Conservation (phyloP, 2,797 vertebrate species). For the Cuculus canorus region DNA sequence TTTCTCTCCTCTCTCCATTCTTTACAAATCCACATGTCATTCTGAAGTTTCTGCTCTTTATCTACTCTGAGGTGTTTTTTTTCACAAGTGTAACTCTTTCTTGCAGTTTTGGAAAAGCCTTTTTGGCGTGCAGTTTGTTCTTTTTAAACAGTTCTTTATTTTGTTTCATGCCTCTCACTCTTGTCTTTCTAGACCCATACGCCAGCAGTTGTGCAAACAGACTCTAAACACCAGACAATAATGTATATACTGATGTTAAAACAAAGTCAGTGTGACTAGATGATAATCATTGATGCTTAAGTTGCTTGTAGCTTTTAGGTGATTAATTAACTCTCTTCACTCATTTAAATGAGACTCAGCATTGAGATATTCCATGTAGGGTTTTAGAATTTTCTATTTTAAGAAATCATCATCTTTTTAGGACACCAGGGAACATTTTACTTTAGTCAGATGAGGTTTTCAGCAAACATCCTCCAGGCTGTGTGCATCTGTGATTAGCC, state of each 20-base stretch:
- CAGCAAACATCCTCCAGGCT: conserved; percentile 24
- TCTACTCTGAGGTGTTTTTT: neutral
- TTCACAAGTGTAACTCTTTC: neutral
- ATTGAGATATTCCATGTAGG: neutral
- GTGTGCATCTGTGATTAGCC: conserved; percentile 6
- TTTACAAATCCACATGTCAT: neutral
- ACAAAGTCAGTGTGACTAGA: neutral
- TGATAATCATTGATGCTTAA: neutral
- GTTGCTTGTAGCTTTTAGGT: neutral
- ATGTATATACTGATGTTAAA: neutral
- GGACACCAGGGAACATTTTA: neutral
- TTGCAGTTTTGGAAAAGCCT: neutral
- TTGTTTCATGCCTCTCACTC: neutral
- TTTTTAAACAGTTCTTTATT: neutral
- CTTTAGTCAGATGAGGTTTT: conserved; percentile 10
- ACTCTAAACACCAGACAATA: neutral
- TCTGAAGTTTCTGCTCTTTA: neutral
- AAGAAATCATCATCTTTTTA: neutral
- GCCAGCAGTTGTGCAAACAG: neutral
- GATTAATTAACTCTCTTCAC: neutral
- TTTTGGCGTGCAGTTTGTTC: neutral
- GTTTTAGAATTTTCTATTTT: neutral
- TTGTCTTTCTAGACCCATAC: neutral
- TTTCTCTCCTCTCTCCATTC: neutral
- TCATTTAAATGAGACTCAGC: neutral